Base-by-base conservation (phyloP, 1,140 invertebrate species). In the Aradophagus sp. region DNA sequence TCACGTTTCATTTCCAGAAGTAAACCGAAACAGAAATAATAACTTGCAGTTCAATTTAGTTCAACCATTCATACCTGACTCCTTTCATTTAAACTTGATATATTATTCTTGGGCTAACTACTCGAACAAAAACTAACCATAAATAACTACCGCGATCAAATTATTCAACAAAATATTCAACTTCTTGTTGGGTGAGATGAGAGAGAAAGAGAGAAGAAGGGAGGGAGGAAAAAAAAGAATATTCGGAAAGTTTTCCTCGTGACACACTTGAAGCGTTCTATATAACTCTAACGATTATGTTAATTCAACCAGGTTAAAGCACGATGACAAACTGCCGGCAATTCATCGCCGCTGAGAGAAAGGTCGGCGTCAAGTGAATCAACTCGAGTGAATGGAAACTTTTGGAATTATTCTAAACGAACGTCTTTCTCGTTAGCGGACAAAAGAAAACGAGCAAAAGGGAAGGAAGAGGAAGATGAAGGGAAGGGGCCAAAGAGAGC, bases 231-330 rank as follows among this genome's bases (percentile, higher is more conserved):
- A n/a, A n/a, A 62, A 47, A 63, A 27, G 16, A 10, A 31, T 19
- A 56, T 32, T 56, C 31, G 27, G 41, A 65, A 38, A 41, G 20
- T 20, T 29, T 27, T 66, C 44, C n/a, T 23, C 47, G 16, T 50
- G 53, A 38, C 47, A 53, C 42, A 53, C 29, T 59, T 56, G 16
- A 53, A 69, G 31, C 62, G 69, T 70, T 67, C 76, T 65, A 75
- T 66, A 76, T 73, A 38, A 61, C 44, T 44, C 53, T 74, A 78
- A 78, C 56, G 72, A 76, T 50, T 73, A 77, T 75, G 77, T 78
- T 79, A 79, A 79, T 79, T 71, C 42, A 73, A 71, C 65, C 31
- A 47, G 62, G 41, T 52, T 65, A 61, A 66, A 77, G 74, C 48
- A 41, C 66, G 67, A 23, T 31, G 41, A 67, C 61, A 69, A 78